phyloP scores from a whole-genome alignment of 1,140 invertebrate genomes.

The Rhizoglyphus robini region DNA sequence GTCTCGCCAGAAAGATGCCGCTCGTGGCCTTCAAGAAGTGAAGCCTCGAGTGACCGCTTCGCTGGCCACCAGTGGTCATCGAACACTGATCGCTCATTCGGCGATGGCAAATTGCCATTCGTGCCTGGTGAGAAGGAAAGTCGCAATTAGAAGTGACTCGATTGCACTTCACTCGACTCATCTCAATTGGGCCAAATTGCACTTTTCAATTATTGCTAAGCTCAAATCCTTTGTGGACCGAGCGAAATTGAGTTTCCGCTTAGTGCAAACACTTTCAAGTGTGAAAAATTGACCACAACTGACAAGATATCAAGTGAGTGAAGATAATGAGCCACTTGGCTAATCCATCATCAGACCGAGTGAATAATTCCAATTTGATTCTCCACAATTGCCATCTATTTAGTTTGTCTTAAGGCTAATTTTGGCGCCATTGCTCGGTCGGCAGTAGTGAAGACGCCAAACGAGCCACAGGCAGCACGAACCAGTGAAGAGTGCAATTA shows the following conservation, averaged over 20 bases:
- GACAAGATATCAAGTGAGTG: too few relatives aligned
- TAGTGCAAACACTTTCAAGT: too few relatives aligned
- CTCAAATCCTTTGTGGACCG: too few relatives aligned
- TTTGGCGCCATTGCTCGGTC: background rate
- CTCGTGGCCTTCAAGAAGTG: background rate
- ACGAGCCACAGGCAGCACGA: too few relatives aligned
- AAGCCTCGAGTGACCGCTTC: background rate
- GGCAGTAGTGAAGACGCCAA: background rate
- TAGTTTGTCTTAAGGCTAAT: background rate
- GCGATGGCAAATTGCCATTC: conserved; percentile 9
- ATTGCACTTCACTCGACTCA: background rate
- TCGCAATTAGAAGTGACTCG: background rate
- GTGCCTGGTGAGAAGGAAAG: background rate
- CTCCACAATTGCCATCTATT: background rate
- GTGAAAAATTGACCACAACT: background rate
- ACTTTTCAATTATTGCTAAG: background rate
- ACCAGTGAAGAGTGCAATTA: too few relatives aligned
- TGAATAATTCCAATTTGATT: conserved; percentile 3
- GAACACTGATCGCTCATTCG: background rate
- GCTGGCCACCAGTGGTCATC: background rate
- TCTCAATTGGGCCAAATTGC: background rate
- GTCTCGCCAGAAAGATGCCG: background rate
- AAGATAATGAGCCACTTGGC: background rate
- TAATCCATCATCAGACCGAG: conserved; percentile 4
- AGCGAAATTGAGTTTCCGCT: too few relatives aligned